phyloP scores from a whole-genome alignment of 2,797 vertebrate genomes.

The Alfaro cultratus region DNA sequence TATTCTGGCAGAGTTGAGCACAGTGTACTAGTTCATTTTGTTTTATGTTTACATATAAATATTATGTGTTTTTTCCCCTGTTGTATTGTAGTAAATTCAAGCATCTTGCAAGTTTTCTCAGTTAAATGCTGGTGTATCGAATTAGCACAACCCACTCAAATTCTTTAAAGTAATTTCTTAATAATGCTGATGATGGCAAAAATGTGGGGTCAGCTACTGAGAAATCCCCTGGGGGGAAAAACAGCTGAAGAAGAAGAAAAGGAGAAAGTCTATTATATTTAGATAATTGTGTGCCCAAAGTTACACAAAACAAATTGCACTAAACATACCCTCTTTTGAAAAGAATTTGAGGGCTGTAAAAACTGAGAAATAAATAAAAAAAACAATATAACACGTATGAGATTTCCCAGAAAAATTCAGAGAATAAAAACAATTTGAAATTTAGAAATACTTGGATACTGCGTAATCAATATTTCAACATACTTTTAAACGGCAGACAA shows the following conservation, averaged over 20 bases:
- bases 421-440: not conserved
- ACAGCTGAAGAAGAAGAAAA: too few relatives aligned
- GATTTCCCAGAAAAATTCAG: not conserved
- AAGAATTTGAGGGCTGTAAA: not conserved
- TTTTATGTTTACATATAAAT: not conserved
- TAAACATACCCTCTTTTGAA: not conserved
- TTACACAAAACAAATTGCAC: not conserved
- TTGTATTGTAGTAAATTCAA: too few relatives aligned
- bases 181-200: too few relatives aligned
- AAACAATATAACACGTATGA: constrained; percentile 14
- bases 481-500: not conserved
- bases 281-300: not conserved
- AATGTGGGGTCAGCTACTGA: too few relatives aligned
- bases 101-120: too few relatives aligned
- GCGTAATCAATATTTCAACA: not conserved
- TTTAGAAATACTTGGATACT: not conserved
- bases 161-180: too few relatives aligned
- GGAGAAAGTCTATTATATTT: not conserved
- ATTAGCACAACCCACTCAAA: too few relatives aligned
- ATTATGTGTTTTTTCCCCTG: too few relatives aligned
- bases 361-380: constrained; percentile 3
- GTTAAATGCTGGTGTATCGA: too few relatives aligned
- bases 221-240: too few relatives aligned
- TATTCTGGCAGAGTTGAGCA: not conserved
- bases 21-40: not conserved